Conservation (phyloP, 2,888 invertebrate species). For the Amphimallon solstitiale region DNA sequence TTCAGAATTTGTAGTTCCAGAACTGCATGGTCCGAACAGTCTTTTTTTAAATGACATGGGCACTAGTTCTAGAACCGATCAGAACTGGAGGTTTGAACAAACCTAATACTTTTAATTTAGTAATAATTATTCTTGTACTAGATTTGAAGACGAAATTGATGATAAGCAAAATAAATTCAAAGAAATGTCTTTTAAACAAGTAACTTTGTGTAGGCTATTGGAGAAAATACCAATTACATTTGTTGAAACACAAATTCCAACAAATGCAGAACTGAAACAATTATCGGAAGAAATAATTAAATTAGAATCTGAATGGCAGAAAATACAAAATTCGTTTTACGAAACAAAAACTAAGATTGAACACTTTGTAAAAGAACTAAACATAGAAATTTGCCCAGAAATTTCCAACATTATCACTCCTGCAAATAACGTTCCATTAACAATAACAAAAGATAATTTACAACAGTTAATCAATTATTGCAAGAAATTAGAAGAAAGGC, state of each 20-base stretch:
- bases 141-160: neutral
- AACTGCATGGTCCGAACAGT: no score
- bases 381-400: neutral
- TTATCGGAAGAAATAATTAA: slow-evolving; percentile 39
- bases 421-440: neutral
- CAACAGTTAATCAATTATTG: neutral
- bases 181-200: neutral
- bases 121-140: neutral
- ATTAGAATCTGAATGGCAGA: neutral
- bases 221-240: slow-evolving; percentile 1
- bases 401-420: neutral
- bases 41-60: no score
- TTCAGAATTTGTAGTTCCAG: no score
- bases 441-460: neutral
- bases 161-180: neutral
- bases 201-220: neutral
- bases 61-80: no score
- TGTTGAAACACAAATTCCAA: neutral
- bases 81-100: no score
- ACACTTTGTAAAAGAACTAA: neutral
- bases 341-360: neutral
- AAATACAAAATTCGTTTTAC: slow-evolving; percentile 37
- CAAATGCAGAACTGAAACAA: slow-evolving; percentile 39
- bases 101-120: neutral
- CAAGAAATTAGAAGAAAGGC: neutral